These are phyloP conservation scores for Dromas ardeola DNA, from an alignment of 2,113 vertebrate species.

Conservation along the genomic window DNA sequence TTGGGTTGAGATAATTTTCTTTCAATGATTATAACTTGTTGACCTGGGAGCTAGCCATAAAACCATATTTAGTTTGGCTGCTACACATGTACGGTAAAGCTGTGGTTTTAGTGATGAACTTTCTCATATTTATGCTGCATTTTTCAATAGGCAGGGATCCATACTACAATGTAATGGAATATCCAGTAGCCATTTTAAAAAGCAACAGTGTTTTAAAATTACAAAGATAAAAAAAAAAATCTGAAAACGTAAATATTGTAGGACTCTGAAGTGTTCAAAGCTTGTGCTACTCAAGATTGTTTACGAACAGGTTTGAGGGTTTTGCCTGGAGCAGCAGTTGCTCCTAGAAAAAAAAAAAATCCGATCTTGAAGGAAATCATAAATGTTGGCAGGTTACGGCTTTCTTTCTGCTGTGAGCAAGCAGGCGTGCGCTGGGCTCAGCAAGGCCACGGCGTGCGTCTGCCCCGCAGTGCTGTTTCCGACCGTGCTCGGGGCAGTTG, in stretches of 20 bases:
- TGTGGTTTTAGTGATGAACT: background rate
- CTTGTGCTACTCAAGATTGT: background rate
- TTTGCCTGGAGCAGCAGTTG: background rate
- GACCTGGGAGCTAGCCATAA: background rate
- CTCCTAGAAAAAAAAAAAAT: background rate
- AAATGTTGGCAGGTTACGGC: background rate
- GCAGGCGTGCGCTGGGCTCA: rapidly evolving
- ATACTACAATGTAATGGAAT: background rate
- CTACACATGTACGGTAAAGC: background rate
- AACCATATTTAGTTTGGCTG: background rate
- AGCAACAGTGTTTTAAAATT: background rate
- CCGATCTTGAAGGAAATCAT: background rate
- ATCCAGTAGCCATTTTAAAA: background rate
- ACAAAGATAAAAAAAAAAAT: background rate
- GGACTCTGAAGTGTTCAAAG: background rate
- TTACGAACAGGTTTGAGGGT: background rate
- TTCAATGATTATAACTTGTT: background rate
- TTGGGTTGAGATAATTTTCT: background rate
- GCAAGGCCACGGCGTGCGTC: rapidly evolving
- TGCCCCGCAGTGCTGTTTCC: background rate
- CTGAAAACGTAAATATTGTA: background rate
- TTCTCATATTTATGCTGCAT: background rate
- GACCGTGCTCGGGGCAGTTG: rapidly evolving
- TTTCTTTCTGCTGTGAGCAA: background rate
- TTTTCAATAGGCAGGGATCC: background rate